A percentile compares a stretch with the other conserved stretches of the same genome.
phyloP scores from a whole-genome alignment of 2,888 invertebrate genomes.

The Epistrophe grossulariae region DNA sequence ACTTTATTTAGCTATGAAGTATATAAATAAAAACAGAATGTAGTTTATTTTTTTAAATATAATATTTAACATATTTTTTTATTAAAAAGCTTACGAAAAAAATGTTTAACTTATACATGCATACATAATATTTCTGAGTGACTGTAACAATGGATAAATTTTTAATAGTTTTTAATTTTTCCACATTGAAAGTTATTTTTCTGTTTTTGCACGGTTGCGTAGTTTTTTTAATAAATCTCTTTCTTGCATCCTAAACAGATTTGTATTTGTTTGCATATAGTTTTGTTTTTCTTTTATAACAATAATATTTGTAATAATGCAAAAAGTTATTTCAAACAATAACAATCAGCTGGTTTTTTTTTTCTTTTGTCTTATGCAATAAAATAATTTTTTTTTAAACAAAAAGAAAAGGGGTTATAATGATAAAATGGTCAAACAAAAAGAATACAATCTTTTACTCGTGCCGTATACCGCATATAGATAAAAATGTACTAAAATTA shows the following conservation, averaged over 20 bases:
- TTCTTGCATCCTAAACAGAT: conserved; percentile 3
- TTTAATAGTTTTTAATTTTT: conserved; percentile 20
- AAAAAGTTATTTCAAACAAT: conserved; percentile 60
- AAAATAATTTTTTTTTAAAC: conserved; percentile 44
- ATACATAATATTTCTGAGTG: conserved; percentile 28
- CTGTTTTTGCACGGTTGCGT: conserved; percentile 8
- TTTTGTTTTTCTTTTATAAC: conserved; percentile 56
- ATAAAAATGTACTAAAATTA: conserved; percentile 92
- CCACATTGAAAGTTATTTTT: conserved; percentile 18
- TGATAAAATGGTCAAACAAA: conserved; percentile 39
- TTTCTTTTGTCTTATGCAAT: conserved; percentile 36
- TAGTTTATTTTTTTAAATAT: conserved; percentile 21
- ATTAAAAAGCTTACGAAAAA: conserved; percentile 46
- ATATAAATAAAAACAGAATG: conserved; percentile 12
- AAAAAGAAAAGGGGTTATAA: conserved; percentile 28
- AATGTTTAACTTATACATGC: conserved; percentile 37
- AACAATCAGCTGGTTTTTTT: conserved; percentile 34
- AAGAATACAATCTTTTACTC: conserved; percentile 83
- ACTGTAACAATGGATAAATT: conserved; percentile 52
- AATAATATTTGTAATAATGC: conserved; percentile 54
- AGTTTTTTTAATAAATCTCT: background rate
- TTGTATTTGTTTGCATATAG: conserved; percentile 31
- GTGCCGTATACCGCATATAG: conserved; percentile 92
- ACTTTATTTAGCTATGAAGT: too few relatives aligned
- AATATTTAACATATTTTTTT: conserved; percentile 35